Conservation (phyloP, 2,888 invertebrate species). For the Netelia inedita region DNA sequence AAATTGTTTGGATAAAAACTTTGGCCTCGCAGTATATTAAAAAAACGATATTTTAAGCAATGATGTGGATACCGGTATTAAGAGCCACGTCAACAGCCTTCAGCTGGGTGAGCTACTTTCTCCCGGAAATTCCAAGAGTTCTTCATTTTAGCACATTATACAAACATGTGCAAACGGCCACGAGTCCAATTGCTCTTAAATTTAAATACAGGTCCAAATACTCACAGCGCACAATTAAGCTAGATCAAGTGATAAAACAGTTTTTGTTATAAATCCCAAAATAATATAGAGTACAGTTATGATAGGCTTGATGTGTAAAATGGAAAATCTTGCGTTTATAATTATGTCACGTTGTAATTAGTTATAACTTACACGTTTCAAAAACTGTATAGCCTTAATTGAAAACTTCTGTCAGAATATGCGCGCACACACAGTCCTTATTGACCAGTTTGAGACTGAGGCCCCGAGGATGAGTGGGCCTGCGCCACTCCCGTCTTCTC, state of each 20-base stretch:
- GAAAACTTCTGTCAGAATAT: neutral
- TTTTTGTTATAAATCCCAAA: no score
- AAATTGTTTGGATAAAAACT: neutral
- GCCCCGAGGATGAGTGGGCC: constrained; percentile 41
- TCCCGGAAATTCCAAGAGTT: constrained; percentile 77
- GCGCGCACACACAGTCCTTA: neutral
- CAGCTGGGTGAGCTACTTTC: constrained; percentile 74
- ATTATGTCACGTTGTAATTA: no score
- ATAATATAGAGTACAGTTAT: no score
- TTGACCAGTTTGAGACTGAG: constrained; percentile 45
- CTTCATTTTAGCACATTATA: constrained; percentile 53
- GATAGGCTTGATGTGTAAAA: no score
- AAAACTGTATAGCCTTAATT: neutral
- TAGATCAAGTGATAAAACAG: no score
- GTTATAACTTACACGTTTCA: neutral
- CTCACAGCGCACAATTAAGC: no score
- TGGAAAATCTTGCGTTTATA: no score
- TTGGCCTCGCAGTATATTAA: neutral
- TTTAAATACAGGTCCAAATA: neutral
- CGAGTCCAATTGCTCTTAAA: neutral
- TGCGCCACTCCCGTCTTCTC: constrained; percentile 66
- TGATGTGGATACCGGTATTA: neutral
- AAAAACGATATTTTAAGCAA: neutral
- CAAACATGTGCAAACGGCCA: neutral
- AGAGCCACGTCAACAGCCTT: constrained; percentile 29